Base-by-base conservation (phyloP, 1,140 invertebrate genomes). In the Drosophila eugracilis region DNA sequence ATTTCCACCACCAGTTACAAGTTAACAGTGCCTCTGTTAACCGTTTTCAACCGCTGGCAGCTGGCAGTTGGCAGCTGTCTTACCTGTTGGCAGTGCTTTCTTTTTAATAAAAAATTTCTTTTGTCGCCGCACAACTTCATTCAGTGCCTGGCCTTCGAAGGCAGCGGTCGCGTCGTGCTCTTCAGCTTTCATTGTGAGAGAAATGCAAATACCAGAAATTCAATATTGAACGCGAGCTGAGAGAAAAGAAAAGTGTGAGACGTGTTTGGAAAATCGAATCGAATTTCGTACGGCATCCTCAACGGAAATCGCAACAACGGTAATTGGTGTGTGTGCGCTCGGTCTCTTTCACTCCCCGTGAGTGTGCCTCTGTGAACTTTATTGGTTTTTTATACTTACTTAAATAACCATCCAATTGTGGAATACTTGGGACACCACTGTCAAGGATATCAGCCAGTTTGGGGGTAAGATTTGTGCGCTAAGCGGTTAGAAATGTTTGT, bases 31-130 rank as follows among this genome's bases (percentile, higher is more conserved):
- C n/a, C 30, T 34, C 45, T 60, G 54, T 78, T 78, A 78, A 67
- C 71, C 59, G 76, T 26, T 75, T 52, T 6, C 10, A 49, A 24
- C 55, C 17, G 45, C 32, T 48, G 14, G 15, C 32, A 39, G 36
- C 54, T 24, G 17, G n/a, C n/a, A 34, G 41, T 44, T 24, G 17
- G 17, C 42, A 39, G 36, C 54, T 24, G 17, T 24, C 55, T 58
- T 58, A 14, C 21, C 55, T 9, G 53, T 32, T 49, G 69, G 24
- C 39, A 26, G 67, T 90, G 89, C 89, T 90, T 90, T 90, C 89
- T 90, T 90, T 90, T 89, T 83, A 78, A 78, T 89, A 84, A 78
- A 90, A 90, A 86, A 90, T 90, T 90, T 90, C 89, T 90, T 90
- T 79, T 73, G 81, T 73, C 67, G 75, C 67, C 66, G 70, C 63